A percentile compares a stretch with the other conserved stretches of the same genome.
Conservation (phyloP, 2,113 vertebrate genomes). For the Cettia cetti region DNA sequence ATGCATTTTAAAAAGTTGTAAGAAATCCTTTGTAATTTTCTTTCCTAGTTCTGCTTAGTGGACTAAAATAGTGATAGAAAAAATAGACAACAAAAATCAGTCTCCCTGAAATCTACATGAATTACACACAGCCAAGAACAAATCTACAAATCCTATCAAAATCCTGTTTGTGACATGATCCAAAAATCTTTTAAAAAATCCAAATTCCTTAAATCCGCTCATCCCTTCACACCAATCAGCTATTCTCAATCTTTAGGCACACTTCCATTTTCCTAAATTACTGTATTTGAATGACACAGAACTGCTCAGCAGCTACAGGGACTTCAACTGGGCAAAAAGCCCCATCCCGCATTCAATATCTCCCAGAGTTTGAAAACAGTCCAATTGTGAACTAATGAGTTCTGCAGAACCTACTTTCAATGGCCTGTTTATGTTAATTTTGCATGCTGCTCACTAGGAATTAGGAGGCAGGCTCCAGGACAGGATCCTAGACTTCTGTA, state of each 20-base stretch:
- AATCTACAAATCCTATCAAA: conserved; percentile 17
- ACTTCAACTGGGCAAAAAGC: not conserved
- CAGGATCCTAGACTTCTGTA: conserved; percentile 3
- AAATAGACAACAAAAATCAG: not conserved
- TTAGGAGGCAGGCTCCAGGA: conserved; percentile 11
- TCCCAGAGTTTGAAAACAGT: conserved; percentile 26
- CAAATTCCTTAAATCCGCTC: conserved; percentile 6
- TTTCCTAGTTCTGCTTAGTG: not conserved
- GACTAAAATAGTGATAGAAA: not conserved
- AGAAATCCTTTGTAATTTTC: not conserved
- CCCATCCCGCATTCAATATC: conserved; percentile 16
- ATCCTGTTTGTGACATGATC: not conserved
- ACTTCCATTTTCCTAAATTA: conserved; percentile 30
- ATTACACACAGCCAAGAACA: not conserved
- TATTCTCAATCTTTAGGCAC: conserved; percentile 41
- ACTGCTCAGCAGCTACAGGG: not conserved
- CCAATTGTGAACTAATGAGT: conserved; percentile 44
- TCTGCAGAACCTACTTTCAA: conserved; percentile 47
- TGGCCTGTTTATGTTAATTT: conserved; percentile 34
- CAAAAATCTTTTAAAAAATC: conserved; percentile 45
- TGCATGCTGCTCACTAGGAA: conserved; percentile 15
- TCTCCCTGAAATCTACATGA: not conserved
- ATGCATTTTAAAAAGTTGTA: not conserved
- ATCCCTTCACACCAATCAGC: conserved; percentile 13
- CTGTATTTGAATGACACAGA: conserved; percentile 6